phyloP scores from a whole-genome alignment of 1,140 invertebrate species.

The Pseudobourletiella spinata region DNA sequence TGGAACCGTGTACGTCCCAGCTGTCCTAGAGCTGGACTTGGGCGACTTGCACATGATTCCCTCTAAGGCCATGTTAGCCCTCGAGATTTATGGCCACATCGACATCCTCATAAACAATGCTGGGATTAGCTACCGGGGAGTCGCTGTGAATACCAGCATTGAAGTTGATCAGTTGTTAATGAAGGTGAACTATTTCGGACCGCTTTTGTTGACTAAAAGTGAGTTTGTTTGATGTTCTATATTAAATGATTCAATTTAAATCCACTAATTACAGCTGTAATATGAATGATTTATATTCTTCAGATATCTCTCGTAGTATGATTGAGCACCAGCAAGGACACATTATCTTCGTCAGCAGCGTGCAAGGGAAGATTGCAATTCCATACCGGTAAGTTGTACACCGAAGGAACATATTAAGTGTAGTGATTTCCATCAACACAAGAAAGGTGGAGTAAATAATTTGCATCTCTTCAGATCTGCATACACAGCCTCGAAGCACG shows the following conservation, averaged over 20 bases:
- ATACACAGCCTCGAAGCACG: slow-evolving; percentile 91
- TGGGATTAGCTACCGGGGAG: slow-evolving; percentile 73
- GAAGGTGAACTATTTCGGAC: slow-evolving; percentile 89
- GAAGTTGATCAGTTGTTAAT: slow-evolving; percentile 83
- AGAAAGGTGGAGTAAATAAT: too few species aligned
- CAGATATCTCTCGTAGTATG: slow-evolving; percentile 76
- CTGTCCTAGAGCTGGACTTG: slow-evolving; percentile 67
- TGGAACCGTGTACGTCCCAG: slow-evolving; percentile 56
- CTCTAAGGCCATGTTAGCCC: slow-evolving; percentile 53
- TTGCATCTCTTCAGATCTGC: slow-evolving; percentile 62
- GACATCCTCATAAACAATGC: slow-evolving; percentile 92
- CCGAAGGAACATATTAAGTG: too few species aligned
- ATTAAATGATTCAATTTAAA: not conserved
- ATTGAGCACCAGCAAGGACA: slow-evolving; percentile 64
- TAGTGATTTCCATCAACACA: too few species aligned
- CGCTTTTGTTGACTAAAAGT: slow-evolving; percentile 86
- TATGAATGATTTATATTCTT: slow-evolving; percentile 28
- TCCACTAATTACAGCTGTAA: not conserved
- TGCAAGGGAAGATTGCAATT: slow-evolving; percentile 84
- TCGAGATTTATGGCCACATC: slow-evolving; percentile 60
- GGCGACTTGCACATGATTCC: slow-evolving; percentile 57
- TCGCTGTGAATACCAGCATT: slow-evolving; percentile 62
- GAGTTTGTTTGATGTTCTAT: slow-evolving; percentile 26
- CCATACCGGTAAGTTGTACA: slow-evolving; percentile 63
- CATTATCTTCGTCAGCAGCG: slow-evolving; percentile 82